These are phyloP conservation scores for Lepidurus packardi DNA, from an alignment of 1,140 invertebrate species.

Conservation along the genomic window DNA sequence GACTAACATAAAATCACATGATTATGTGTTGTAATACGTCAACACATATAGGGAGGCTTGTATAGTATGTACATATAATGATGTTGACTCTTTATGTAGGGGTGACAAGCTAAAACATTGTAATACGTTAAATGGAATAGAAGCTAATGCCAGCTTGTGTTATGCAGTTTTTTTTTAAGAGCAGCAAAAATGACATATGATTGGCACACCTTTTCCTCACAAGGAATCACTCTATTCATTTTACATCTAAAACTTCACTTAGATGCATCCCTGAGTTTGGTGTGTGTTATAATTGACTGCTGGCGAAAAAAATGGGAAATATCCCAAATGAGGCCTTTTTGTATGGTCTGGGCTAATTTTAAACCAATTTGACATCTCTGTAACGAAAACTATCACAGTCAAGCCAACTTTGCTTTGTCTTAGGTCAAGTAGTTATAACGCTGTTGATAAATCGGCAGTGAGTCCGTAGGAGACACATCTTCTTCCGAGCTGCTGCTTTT, in stretches of 20 bases:
- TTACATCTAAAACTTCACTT: neutral
- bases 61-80: neutral
- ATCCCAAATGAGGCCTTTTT: neutral
- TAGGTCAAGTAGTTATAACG: conserved; percentile 38
- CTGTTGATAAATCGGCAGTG: conserved; percentile 38
- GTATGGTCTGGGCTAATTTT: neutral
- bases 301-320: neutral
- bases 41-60: no score
- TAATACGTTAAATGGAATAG: conserved; percentile 10
- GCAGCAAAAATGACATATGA: neutral
- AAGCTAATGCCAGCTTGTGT: neutral
- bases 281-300: neutral
- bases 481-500: conserved; percentile 35
- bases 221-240: neutral
- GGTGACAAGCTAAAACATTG: neutral
- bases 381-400: conserved; percentile 5
- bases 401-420: neutral
- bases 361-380: neutral
- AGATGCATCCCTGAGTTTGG: conserved; percentile 3
- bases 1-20: no score
- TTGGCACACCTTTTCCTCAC: conserved; percentile 12
- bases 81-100: neutral
- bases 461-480: conserved; percentile 37
- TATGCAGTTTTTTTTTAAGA: neutral
- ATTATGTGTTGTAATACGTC: no score